These are phyloP conservation scores for Temnothorax ravouxi DNA, from an alignment of 2,888 invertebrate species.

Conservation along the genomic window DNA sequence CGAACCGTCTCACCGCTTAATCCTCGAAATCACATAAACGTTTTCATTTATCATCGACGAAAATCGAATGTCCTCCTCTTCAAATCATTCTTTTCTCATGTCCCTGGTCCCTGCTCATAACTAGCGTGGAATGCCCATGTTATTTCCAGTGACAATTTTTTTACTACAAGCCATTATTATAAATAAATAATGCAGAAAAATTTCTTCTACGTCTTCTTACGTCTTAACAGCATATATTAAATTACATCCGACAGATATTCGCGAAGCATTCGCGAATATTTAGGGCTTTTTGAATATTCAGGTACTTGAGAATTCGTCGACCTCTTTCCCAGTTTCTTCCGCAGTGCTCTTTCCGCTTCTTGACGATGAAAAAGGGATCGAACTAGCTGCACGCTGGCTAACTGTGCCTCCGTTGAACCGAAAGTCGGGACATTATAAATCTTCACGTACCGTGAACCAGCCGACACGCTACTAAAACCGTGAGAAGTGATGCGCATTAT, in stretches of 20 bases:
- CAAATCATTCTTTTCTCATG: not conserved
- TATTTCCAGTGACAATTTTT: not conserved
- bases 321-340: constrained; percentile 21
- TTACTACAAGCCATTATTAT: not conserved
- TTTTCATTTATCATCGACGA: not conserved
- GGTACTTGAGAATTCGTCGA: constrained; percentile 33
- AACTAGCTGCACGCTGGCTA: constrained; percentile 38
- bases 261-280: constrained; percentile 19
- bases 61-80: not conserved
- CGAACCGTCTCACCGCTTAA: too few relatives aligned
- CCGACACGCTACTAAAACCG: constrained; percentile 56
- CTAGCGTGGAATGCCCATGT: not conserved
- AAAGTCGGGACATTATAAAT: constrained; percentile 55
- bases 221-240: constrained; percentile 12
- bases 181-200: not conserved
- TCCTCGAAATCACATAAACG: not conserved
- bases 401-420: constrained; percentile 41
- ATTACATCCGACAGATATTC: not conserved
- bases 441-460: constrained; percentile 57
- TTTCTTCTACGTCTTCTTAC: too few relatives aligned
- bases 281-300: constrained; percentile 36
- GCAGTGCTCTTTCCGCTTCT: constrained; percentile 31
- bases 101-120: not conserved
- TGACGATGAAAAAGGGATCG: constrained; percentile 42
- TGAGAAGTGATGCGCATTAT: constrained; percentile 52